These are phyloP conservation scores for Sebastes matsubarae DNA, from an alignment of 2,797 vertebrate genomes.

Conservation along the genomic window DNA sequence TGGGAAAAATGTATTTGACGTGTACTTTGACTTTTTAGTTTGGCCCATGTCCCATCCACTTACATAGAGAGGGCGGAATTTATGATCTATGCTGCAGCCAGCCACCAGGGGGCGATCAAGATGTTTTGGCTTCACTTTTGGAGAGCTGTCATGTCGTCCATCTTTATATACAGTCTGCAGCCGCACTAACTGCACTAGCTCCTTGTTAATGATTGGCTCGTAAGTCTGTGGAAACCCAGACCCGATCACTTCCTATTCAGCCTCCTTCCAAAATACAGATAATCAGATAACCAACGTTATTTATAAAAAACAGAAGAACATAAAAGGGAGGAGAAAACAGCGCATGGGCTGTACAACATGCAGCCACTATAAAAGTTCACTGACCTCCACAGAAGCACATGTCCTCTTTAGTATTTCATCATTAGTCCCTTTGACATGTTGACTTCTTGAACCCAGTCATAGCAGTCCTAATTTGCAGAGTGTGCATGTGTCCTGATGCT, in stretches of 20 bases:
- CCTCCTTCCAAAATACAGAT: neutral
- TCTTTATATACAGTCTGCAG: too few relatives aligned
- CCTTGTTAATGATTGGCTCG: neutral
- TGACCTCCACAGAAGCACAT: conserved; percentile 35
- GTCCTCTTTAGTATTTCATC: conserved; percentile 11
- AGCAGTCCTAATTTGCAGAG: conserved; percentile 52
- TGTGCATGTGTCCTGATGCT: conserved; percentile 60
- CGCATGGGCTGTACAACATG: neutral
- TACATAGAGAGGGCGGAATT: too few relatives aligned
- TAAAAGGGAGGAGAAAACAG: neutral
- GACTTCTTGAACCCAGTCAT: conserved; percentile 14
- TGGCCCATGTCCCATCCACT: too few relatives aligned
- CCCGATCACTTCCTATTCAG: neutral
- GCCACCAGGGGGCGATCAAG: too few relatives aligned
- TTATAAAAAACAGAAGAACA: neutral
- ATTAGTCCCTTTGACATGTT: conserved; percentile 5
- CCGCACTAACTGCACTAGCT: fast-evolving
- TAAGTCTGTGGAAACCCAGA: neutral
- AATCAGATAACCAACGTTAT: neutral
- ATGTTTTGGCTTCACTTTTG: too few relatives aligned
- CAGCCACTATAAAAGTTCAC: neutral
- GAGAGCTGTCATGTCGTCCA: too few relatives aligned
- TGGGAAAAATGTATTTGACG: too few relatives aligned
- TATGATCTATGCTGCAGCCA: too few relatives aligned
- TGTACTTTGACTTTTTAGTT: too few relatives aligned